These are phyloP conservation scores for Liolophura sinensis DNA, from an alignment of 1,140 invertebrate genomes.

Conservation along the genomic window DNA sequence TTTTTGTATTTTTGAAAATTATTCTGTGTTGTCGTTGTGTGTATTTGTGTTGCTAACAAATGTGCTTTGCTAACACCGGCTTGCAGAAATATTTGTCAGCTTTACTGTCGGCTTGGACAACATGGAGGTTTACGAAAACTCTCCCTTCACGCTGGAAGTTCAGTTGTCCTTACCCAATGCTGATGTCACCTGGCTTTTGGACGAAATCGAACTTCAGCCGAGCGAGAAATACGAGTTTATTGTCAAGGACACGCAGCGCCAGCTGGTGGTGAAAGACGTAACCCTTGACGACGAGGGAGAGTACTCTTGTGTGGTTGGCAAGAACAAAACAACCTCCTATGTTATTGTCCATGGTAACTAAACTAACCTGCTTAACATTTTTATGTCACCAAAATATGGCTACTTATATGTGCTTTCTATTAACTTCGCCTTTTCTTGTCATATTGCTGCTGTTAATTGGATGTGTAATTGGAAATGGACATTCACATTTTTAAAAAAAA, in stretches of 20 bases:
- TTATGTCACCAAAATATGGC: too few species aligned
- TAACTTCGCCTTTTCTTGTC: too few species aligned
- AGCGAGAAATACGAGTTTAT: conserved; percentile 16
- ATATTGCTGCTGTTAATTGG: too few species aligned
- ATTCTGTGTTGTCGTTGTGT: too few species aligned
- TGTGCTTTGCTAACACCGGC: conserved; percentile 3
- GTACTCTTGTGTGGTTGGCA: conserved; percentile 9
- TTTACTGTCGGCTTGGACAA: conserved; percentile 8
- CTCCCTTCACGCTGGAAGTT: conserved; percentile 9
- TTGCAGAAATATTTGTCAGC: conserved; percentile 7
- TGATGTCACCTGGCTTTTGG: conserved; percentile 10
- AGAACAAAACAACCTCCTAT: conserved; percentile 7
- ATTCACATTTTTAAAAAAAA: too few species aligned
- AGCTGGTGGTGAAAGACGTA: conserved; percentile 11
- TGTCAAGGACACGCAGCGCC: not conserved
- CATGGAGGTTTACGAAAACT: conserved; percentile 5
- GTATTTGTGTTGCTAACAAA: not conserved
- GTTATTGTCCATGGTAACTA: conserved; percentile 13
- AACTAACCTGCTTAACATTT: too few species aligned
- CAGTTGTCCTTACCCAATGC: conserved; percentile 68
- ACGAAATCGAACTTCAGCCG: conserved; percentile 6
- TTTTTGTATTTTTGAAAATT: too few species aligned
- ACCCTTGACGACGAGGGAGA: conserved; percentile 8
- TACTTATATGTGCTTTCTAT: too few species aligned
- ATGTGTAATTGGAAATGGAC: too few species aligned